Evolutionary conservation across 2,113 vertebrate genomes (phyloP), one percentile per base, ranked within the genome.

Genomic region (Sorex fumeus): DNA sequence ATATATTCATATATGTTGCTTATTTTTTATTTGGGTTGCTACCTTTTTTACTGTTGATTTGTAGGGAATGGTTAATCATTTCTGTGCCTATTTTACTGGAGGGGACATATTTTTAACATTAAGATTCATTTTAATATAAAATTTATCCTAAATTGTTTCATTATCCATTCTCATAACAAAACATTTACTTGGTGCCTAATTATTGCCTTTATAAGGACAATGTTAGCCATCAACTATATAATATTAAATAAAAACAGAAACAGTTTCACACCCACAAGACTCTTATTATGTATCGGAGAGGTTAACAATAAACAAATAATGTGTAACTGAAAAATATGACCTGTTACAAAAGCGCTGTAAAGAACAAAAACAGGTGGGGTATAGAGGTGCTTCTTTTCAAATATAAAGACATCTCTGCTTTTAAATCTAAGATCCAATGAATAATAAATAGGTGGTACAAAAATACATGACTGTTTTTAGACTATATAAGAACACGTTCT

Each of bases 41-140:
- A 2, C 64, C n/a, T 66, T 66, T 70, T 66, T 32, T 19, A 11
- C 27, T 84, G 10, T 53, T 57, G 23, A 11, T 64, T 74, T 88
- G 2, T 86, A 9, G 7, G 18, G 32, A 75, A 45, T 45, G 62
- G 25, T 16, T 32, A 43, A 30, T 28, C 16, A 74, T 72, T 86
- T 74, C 23, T 88, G 12, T 62, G 40, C 3, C 36, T 70, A 0
- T 84, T 88, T 91, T 80, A 64, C 78, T 81, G 34, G 12, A 19
- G 13, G 69, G 36, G 4, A 25, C 8, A 23, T 57, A 76, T 84
- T 80, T 67, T 23, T 27, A 69, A 4, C 84, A 77, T 79, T 16
- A 84, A 2, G 77, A 47, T 76, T 94, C 13, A 57, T 77, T 60
- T 92, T 64, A 89, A 62, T 36, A 53, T 53, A 57, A 40, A 84